phyloP scores from a whole-genome alignment of 2,797 vertebrate genomes.

The Enteromius mattozi region DNA sequence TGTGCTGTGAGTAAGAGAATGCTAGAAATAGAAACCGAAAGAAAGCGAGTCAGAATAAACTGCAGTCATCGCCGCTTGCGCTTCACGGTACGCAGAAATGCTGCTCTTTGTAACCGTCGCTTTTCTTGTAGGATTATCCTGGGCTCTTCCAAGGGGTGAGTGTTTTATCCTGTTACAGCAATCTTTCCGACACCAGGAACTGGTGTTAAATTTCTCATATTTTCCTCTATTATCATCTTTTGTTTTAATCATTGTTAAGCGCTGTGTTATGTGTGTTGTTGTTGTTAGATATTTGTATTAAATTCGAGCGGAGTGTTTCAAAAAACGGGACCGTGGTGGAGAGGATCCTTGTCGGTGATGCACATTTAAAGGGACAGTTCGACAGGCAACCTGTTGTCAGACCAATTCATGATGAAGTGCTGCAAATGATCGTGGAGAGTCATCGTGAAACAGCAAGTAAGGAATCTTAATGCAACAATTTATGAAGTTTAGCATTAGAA shows the following conservation, averaged over 20 bases:
- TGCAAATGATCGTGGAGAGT: slow-evolving; percentile 17
- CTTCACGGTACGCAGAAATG: slow-evolving; percentile 13
- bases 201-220: neutral
- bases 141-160: slow-evolving; percentile 66
- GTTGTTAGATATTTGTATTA: slow-evolving; percentile 64
- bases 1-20: no score
- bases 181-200: neutral
- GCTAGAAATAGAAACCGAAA: slow-evolving; percentile 9
- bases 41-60: neutral
- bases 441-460: slow-evolving; percentile 19
- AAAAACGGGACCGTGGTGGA: slow-evolving; percentile 53
- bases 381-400: slow-evolving; percentile 58
- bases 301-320: slow-evolving; percentile 67
- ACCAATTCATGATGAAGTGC: slow-evolving; percentile 42
- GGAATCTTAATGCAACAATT: neutral
- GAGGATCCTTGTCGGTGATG: slow-evolving; percentile 67
- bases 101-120: slow-evolving; percentile 29
- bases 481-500: neutral
- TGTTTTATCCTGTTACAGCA: slow-evolving; percentile 13
- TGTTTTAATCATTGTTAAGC: neutral
- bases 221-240: neutral
- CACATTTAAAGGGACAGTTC: slow-evolving; percentile 55
- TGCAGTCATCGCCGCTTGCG: neutral
- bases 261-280: slow-evolving; percentile 2
- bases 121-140: slow-evolving; percentile 25